Conservation (phyloP, 2,888 invertebrate species). For the Xanthorhoe spadicearia region DNA sequence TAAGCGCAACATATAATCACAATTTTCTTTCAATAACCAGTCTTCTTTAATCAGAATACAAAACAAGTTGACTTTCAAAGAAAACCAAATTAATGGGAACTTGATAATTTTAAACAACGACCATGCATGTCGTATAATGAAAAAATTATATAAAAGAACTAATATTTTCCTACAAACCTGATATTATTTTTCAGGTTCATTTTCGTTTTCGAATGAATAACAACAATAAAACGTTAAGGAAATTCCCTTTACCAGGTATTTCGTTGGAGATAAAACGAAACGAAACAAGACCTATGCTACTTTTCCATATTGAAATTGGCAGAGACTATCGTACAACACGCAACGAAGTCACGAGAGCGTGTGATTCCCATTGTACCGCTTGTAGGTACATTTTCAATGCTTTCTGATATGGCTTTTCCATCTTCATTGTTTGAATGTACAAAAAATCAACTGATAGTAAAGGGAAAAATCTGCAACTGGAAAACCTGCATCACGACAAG, state of each 20-base stretch:
- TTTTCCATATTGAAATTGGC: not conserved
- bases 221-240: too few relatives aligned
- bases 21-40: not conserved
- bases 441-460: not conserved
- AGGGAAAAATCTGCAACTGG: too few relatives aligned
- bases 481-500: too few relatives aligned
- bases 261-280: not conserved
- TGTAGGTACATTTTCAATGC: not conserved
- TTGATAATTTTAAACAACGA: not conserved
- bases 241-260: too few relatives aligned
- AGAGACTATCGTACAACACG: not conserved
- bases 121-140: conserved; percentile 29
- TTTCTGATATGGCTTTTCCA: not conserved
- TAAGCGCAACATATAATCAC: not conserved
- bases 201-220: too few relatives aligned
- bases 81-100: conserved; percentile 1
- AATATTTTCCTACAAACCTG: not conserved
- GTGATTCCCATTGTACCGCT: not conserved
- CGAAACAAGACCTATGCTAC: not conserved
- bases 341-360: not conserved
- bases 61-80: not conserved
- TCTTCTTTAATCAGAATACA: not conserved
- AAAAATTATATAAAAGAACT: not conserved
- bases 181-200: not conserved
- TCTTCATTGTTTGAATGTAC: not conserved